Evolutionary conservation across 2,113 vertebrate genomes (phyloP), one percentile per base, ranked within the genome.

Genomic region (Hoplias malabaricus): DNA sequence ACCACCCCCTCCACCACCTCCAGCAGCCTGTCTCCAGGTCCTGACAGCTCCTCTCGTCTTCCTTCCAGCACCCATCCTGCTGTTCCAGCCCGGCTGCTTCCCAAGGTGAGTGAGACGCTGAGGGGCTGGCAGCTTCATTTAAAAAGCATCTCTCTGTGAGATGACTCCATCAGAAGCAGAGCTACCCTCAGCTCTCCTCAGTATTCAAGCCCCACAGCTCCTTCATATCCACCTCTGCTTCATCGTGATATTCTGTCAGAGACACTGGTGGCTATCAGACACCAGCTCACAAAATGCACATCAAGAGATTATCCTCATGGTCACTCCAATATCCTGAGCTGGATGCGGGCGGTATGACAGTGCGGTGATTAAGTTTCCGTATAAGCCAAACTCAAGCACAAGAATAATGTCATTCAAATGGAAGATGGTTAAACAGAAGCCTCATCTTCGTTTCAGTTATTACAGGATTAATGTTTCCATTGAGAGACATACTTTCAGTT

Each of bases 41-140:
- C 54, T 73, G 80, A 81, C 80, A 83, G 46, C 34, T 36, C 34
- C 27, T 53, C 73, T 59, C 69, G 31, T 43, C 31, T 65, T 73
- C 31, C 42, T 56, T 25, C 13, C 61, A 31, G 19, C 73, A 56
- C 25, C 34, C 61, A 48, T 75, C 69, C 67, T 43, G 25, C 63
- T 14, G 34, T 79, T 77, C 71, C 71, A 34, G 70, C 27, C 23
- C 43, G 43, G 33, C 67, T 72, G 73, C 46, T 54, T 73, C 78
- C 65, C 75, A 77, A 27, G 23, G 56, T 69, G 66, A 81, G 69
- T 16, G 31, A 78, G 36, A 36, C 61, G 46, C 53, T 75, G 59
- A 57, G 33, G 65, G 46, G 54, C 19, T 66, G 76, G 63, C 72
- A 79, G 73, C 62, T 73, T 81, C 25, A 80, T 76, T 80, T 78